Conservation (phyloP, 1,140 invertebrate genomes). For the Drosophila jambulina region DNA sequence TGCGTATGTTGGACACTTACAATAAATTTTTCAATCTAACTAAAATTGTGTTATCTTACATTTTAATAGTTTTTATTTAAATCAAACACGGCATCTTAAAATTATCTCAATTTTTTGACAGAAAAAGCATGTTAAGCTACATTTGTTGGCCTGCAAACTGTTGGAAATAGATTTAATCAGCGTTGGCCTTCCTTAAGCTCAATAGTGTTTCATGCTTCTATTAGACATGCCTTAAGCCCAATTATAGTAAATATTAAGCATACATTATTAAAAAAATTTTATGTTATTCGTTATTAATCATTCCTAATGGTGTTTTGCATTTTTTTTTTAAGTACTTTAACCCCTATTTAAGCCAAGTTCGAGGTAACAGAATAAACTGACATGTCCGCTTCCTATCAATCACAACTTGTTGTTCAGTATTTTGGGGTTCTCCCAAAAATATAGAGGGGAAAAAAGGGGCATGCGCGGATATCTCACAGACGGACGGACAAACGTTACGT, state of each 20-base stretch:
- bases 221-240: not conserved
- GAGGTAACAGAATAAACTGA: conserved; percentile 20
- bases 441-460: not conserved
- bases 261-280: not conserved
- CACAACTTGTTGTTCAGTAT: conserved; percentile 27
- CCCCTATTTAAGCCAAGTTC: conserved; percentile 17
- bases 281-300: not conserved
- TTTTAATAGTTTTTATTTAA: not conserved
- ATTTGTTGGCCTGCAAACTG: not conserved
- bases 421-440: conserved; percentile 25
- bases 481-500: conserved; percentile 23
- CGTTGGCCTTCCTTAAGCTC: not conserved
- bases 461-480: conserved; percentile 20
- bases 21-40: not conserved
- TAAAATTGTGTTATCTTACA: not conserved
- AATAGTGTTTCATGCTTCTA: not conserved
- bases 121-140: too few species aligned
- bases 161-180: not conserved
- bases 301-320: not conserved
- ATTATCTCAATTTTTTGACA: not conserved
- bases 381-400: conserved; percentile 11
- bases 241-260: not conserved
- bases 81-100: not conserved
- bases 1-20: too few species aligned
- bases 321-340: not conserved